phyloP scores from a whole-genome alignment of 2,113 vertebrate species.

The Spea multiplicata region DNA sequence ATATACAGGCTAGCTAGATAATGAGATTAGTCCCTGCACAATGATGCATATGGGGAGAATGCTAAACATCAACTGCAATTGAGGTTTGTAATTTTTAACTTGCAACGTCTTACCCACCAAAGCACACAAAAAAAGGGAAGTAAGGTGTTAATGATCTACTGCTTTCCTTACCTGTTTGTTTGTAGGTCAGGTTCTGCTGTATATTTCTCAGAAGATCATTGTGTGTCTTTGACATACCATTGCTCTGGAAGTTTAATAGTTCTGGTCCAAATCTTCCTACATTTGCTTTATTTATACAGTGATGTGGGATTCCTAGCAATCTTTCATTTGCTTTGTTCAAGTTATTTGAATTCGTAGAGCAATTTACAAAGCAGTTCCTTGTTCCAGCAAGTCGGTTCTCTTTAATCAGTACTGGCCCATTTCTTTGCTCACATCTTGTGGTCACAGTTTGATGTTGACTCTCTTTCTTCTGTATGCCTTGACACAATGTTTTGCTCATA shows the following conservation, averaged over 20 bases:
- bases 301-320: neutral
- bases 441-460: neutral
- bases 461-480: constrained; percentile 6
- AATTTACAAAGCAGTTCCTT: neutral
- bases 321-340: neutral
- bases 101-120: too few relatives aligned
- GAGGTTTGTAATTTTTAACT: too few relatives aligned
- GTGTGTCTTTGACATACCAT: neutral
- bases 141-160: too few relatives aligned
- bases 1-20: too few relatives aligned
- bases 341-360: neutral
- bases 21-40: too few relatives aligned
- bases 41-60: too few relatives aligned
- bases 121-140: too few relatives aligned
- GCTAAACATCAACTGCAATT: too few relatives aligned
- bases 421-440: neutral
- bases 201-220: neutral
- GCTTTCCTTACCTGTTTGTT: constrained; percentile 8
- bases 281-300: neutral
- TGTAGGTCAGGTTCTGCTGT: neutral
- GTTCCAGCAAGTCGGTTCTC: neutral
- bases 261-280: neutral
- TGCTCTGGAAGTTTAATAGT: neutral
- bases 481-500: constrained; percentile 2
- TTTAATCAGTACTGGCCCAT: neutral